Percentiles rank a stretch among this genome's conserved stretches.
Evolutionary conservation across 1,140 invertebrate genomes (phyloP).

Genomic region (Monomorium pharaonis): DNA sequence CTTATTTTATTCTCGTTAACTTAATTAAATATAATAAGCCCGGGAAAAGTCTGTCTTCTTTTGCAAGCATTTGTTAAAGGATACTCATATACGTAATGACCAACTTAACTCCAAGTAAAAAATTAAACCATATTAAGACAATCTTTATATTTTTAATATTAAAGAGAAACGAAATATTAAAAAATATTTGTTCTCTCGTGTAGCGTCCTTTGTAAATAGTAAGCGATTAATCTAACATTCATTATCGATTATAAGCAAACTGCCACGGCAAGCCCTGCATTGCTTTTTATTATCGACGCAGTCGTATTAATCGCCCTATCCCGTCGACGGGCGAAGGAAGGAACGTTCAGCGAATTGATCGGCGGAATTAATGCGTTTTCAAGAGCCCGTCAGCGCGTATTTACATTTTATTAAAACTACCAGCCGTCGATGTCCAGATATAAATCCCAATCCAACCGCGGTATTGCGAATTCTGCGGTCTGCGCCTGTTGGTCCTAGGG

Average conservation of each 20-base stretch:
- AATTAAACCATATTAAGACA: not conserved
- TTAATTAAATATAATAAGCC: conserved; percentile 9
- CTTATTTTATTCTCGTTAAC: not conserved
- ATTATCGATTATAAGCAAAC: not conserved
- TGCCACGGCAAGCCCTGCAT: not conserved
- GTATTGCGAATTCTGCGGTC: conserved; percentile 63
- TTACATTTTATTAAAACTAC: conserved; percentile 75
- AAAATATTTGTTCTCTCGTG: not conserved
- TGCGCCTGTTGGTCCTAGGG: conserved; percentile 24
- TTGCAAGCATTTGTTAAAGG: not conserved
- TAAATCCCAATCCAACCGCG: conserved; percentile 67
- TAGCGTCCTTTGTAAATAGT: not conserved
- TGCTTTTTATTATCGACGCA: conserved; percentile 1
- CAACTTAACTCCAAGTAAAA: not conserved
- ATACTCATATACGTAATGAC: not conserved
- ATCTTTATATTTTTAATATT: not conserved
- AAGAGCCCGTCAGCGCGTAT: conserved; percentile 57
- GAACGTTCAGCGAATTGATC: conserved; percentile 23
- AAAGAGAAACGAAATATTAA: not conserved
- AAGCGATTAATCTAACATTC: not conserved
- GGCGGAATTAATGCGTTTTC: conserved; percentile 60
- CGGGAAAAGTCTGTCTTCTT: not conserved
- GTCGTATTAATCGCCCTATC: not conserved
- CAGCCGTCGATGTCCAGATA: conserved; percentile 58
- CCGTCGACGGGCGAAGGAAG: not conserved